Conservation (phyloP, 2,888 invertebrate genomes). For the Lagria hirta region DNA sequence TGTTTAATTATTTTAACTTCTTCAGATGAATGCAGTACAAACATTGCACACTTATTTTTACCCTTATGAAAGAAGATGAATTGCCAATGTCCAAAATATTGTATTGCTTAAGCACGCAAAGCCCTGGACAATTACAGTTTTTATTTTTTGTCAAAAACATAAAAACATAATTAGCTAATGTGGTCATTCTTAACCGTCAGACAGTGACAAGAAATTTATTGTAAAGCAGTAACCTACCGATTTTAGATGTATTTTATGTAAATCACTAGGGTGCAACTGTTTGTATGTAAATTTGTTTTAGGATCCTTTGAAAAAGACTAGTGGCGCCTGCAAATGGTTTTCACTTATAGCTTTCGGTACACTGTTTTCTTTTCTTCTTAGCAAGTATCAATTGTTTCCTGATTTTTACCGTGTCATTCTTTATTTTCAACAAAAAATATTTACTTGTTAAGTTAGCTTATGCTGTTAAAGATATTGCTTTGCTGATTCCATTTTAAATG, state of each 20-base stretch:
- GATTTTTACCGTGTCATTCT: constrained; percentile 17
- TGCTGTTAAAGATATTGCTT: too few relatives aligned
- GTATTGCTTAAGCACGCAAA: constrained; percentile 16
- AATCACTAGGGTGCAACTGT: constrained; percentile 34
- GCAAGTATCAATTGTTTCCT: constrained; percentile 21
- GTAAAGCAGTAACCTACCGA: constrained; percentile 26
- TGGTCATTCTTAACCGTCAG: constrained; percentile 12
- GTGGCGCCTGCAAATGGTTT: constrained; percentile 39
- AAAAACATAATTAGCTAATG: constrained; percentile 24
- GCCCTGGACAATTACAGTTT: constrained; percentile 5
- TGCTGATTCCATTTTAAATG: too few relatives aligned
- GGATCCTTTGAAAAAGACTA: constrained; percentile 39
- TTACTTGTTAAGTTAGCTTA: constrained; percentile 18
- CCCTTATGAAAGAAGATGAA: constrained; percentile 23
- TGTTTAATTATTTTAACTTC: too few relatives aligned
- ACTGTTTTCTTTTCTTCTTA: constrained; percentile 34
- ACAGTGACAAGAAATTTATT: constrained; percentile 31
- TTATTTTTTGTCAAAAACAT: background rate
- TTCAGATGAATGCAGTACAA: too few relatives aligned
- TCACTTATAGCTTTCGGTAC: constrained; percentile 36
- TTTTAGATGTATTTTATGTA: constrained; percentile 37
- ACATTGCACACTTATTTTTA: too few relatives aligned
- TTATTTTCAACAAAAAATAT: constrained; percentile 17
- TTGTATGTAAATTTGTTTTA: constrained; percentile 40
- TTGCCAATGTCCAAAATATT: constrained; percentile 13